Evolutionary conservation across 2,113 vertebrate species (phyloP).

Genomic region (Nothoprocta perdicaria): DNA sequence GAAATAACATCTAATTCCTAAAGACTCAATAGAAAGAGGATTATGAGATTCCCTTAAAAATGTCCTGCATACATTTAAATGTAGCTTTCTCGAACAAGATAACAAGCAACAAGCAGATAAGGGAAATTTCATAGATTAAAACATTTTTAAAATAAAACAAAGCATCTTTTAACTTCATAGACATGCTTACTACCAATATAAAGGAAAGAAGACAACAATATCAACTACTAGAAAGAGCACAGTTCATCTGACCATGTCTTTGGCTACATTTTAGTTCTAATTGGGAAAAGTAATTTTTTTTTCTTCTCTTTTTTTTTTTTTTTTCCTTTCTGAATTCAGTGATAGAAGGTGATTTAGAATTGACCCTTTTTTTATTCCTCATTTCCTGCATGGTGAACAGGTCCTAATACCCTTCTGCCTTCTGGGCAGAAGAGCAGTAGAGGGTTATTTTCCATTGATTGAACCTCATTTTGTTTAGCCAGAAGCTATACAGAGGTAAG

Average conservation of each 20-base stretch:
- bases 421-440: constrained; percentile 1
- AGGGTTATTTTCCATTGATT: constrained; percentile 19
- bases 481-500: constrained; percentile 22
- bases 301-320: too few species aligned
- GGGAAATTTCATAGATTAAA: neutral
- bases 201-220: neutral
- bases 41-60: neutral
- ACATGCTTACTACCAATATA: neutral
- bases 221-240: neutral
- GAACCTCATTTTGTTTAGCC: constrained; percentile 13
- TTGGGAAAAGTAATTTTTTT: neutral
- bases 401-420: neutral
- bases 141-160: neutral
- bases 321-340: neutral
- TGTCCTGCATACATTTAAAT: neutral
- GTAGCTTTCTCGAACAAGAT: neutral
- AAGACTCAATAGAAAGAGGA: neutral
- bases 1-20: neutral
- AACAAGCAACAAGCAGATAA: neutral
- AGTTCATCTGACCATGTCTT: neutral
- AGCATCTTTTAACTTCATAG: neutral
- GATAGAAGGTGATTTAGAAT: neutral
- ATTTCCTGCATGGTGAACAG: neutral
- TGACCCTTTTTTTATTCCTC: neutral
- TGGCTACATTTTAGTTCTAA: neutral